Evolutionary conservation across 92 coral and sea anemone genomes (phyloP), one percentile per base, ranked within the genome.

Genomic region (Ricordea florida): DNA sequence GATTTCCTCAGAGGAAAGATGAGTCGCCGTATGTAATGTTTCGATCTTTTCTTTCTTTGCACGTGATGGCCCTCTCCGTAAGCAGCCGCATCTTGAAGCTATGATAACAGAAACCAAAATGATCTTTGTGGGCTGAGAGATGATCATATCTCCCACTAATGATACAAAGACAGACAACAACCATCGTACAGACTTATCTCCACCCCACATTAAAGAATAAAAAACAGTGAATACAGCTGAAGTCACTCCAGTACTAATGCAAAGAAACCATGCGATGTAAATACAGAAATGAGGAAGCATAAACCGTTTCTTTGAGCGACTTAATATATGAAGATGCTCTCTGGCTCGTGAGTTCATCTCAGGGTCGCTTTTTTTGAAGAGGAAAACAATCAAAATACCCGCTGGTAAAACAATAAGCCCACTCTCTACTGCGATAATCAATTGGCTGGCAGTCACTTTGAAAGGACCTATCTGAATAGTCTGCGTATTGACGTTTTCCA

Each of bases 121-220:
- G 10, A 79, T 44, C 29, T 75, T 74, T 20, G 69, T 31, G 13
- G 85, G 85, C 50, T 79, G 85, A 15, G 71, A 57, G 29, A 79
- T 40, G 6, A 70, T 13, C n/a, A 79, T 50, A 28, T 79, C 85
- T 11, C 65, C 70, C 5, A 71, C 69, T 8, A 74, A 36, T 14
- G 85, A 79, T 18, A 79, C 21, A 5, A 69, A 47, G 15, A 79
- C 85, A 16, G 85, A 64, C 14, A 79, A 34, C 29, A 79, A 41
- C 85, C 85, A 79, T 11, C 85, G 85, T n/a, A 55, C 29, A 1
- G 85, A 79, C 71, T 79, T 79, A 34, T 69, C 62, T 32, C 66
- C 66, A 21, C 85, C 78, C 34, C 74, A 79, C 52, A 18, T 16
- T 22, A 79, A 41, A 16, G 78, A 69, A 22, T 79, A 69, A 29